Evolutionary conservation across 2,888 invertebrate species (phyloP).

Genomic region (Colostygia pectinataria): DNA sequence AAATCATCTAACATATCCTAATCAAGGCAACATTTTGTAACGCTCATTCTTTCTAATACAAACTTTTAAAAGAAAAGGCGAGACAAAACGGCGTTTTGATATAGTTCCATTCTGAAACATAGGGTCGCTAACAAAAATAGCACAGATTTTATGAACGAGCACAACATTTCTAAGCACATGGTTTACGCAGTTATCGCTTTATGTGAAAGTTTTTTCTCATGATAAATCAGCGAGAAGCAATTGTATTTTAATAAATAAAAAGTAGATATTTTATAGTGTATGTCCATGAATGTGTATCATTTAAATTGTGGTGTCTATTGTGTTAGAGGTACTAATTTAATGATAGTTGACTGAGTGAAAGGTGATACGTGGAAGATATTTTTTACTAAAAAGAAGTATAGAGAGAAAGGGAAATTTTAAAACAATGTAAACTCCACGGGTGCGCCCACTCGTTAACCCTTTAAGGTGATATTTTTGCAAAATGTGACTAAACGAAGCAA

Average conservation of each 20-base stretch:
- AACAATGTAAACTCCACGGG: constrained; percentile 25
- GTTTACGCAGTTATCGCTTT: constrained; percentile 32
- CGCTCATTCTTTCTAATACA: constrained; percentile 1
- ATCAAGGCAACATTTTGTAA: constrained; percentile 3
- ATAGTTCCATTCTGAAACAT: background rate
- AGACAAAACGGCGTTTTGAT: constrained; percentile 7
- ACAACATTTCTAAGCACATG: background rate
- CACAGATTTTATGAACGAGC: background rate
- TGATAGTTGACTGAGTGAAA: constrained; percentile 76
- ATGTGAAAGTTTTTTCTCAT: constrained; percentile 42
- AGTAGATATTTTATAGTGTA: constrained; percentile 72
- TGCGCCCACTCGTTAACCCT: constrained; percentile 29
- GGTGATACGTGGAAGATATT: constrained; percentile 74
- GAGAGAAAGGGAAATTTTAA: constrained; percentile 41
- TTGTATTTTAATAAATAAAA: constrained; percentile 58
- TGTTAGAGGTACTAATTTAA: constrained; percentile 76
- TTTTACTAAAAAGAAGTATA: constrained; percentile 68
- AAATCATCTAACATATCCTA: background rate
- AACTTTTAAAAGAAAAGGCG: background rate
- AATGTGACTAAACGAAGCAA: constrained; percentile 90
- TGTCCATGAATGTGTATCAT: constrained; percentile 81
- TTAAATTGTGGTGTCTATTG: constrained; percentile 82
- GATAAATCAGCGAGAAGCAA: constrained; percentile 70
- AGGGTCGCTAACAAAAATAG: background rate
- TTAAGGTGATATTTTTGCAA: constrained; percentile 86